phyloP scores from a whole-genome alignment of 2,888 invertebrate genomes.

The Phoronis australis region DNA sequence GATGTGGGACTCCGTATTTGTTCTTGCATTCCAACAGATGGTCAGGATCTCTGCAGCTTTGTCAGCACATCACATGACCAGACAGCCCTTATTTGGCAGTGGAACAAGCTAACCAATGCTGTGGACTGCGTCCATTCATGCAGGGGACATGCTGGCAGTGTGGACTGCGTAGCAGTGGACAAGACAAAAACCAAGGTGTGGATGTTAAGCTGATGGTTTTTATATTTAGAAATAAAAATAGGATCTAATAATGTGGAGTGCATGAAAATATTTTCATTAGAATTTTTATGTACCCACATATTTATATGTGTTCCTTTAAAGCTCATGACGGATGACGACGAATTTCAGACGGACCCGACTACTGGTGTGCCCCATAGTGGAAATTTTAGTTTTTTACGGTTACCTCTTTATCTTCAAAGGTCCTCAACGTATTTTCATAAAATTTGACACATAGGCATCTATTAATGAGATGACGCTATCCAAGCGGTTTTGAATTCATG shows the following conservation, averaged over 20 bases:
- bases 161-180: constrained; percentile 80
- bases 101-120: constrained; percentile 51
- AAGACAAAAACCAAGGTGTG: constrained; percentile 57
- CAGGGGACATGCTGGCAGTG: constrained; percentile 84
- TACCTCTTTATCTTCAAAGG: too few relatives aligned
- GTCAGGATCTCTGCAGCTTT: constrained; percentile 28
- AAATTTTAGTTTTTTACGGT: too few relatives aligned
- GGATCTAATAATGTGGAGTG: background rate
- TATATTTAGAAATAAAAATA: background rate
- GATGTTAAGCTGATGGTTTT: background rate
- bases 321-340: too few relatives aligned
- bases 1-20: too few relatives aligned
- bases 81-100: constrained; percentile 83
- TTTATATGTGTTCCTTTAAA: too few relatives aligned
- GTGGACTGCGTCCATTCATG: constrained; percentile 76
- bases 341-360: too few relatives aligned
- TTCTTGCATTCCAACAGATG: constrained; percentile 6
- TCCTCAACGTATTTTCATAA: too few relatives aligned
- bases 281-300: too few relatives aligned
- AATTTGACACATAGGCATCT: too few relatives aligned
- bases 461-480: too few relatives aligned
- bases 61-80: constrained; percentile 82
- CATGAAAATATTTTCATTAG: background rate
- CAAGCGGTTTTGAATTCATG: too few relatives aligned
- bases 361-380: too few relatives aligned